phyloP scores from a whole-genome alignment of 2,888 invertebrate genomes.

The Thymelicus sylvestris region DNA sequence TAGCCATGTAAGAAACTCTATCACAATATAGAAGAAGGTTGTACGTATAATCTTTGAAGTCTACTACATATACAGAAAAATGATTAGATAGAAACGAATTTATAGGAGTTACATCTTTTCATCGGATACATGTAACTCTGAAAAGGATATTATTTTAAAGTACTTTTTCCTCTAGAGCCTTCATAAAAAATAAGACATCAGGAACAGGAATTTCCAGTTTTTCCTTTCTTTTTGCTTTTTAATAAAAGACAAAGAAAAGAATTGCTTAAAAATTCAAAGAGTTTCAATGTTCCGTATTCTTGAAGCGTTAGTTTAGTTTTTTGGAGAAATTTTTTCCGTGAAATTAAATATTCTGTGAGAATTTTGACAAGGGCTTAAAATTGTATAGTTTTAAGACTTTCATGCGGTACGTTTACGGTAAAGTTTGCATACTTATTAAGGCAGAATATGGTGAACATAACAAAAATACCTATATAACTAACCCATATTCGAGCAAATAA shows the following conservation, averaged over 20 bases:
- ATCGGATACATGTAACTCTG: not conserved
- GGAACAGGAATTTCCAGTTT: not conserved
- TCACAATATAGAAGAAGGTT: no score
- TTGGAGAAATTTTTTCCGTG: slow-evolving; percentile 11
- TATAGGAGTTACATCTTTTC: not conserved
- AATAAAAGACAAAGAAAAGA: slow-evolving; percentile 18
- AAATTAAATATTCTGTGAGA: slow-evolving; percentile 6
- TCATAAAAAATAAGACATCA: not conserved
- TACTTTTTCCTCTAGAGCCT: no score
- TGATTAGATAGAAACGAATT: no score
- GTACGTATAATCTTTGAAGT: no score
- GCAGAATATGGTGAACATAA: no score
- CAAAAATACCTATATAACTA: no score
- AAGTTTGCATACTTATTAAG: no score
- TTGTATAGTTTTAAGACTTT: not conserved
- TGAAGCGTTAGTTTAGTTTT: slow-evolving; percentile 24
- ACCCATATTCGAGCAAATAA: no score
- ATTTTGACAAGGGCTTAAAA: not conserved
- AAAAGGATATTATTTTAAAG: not conserved
- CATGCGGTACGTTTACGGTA: no score
- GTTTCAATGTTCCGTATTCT: slow-evolving; percentile 16
- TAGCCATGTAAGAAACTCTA: no score
- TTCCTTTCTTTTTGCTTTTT: slow-evolving; percentile 11
- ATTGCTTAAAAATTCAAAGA: slow-evolving; percentile 29
- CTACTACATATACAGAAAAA: no score